Evolutionary conservation across 2,113 vertebrate genomes (phyloP), one percentile per base, ranked within the genome.

Genomic region (Falco punctatus): DNA sequence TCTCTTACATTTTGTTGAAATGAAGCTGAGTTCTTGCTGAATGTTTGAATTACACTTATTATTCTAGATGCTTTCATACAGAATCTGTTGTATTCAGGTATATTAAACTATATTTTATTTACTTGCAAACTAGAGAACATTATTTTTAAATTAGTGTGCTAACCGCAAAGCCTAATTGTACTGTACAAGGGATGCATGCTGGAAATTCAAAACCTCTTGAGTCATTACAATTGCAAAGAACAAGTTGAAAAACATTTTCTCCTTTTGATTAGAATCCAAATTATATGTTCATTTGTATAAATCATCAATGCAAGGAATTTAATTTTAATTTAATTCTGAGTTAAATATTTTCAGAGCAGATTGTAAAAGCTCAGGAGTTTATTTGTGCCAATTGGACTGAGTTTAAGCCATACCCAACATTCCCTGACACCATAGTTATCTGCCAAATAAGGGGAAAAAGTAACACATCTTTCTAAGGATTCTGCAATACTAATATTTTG

Each of bases 61-160:
- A 81, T 64, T 89, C 42, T 75, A 94, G 59, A 61, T 92, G 74
- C 42, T 71, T 95, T 92, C 9, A 4, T 84, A 71, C 6, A 82
- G 30, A 54, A 89, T 65, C 78, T 75, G 18, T 81, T 94, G 48
- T 74, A 51, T 77, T 88, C 69, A 92, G 70, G 71, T 95, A 42
- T 82, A 85, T 80, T 88, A 70, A 92, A 73, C 74, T 77, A 8
- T 62, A 65, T 92, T 92, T 84, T 74, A 82, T 90, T 82, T 95
- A 89, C 51, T 84, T 90, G 15, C 46, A 90, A 93, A 87, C 30
- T 55, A 91, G n/a, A 81, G 33, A 85, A 82, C 59, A 69, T 93
- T 70, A 20, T 88, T 92, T 97, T 96, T 62, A 93, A 97, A 96
- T 97, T 64, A 64, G 38, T 81, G 33, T 90, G 33, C 69, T 97